phyloP scores from a whole-genome alignment of 2,797 vertebrate species.

The Simalia tracyae region DNA sequence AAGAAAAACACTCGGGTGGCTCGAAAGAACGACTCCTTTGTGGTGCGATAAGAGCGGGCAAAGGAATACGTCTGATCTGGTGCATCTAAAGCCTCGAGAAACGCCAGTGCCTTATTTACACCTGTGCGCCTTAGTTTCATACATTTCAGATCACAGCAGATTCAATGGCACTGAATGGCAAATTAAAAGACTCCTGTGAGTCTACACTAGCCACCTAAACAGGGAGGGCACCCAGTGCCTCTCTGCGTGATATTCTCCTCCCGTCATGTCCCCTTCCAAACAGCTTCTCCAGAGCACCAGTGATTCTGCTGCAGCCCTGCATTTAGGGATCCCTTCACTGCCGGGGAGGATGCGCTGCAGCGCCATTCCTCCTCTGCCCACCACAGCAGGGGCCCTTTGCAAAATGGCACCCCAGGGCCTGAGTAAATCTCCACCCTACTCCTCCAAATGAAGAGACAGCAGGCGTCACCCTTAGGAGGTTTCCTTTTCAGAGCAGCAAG shows the following conservation, averaged over 20 bases:
- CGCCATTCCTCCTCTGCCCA: background rate
- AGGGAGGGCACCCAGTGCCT: background rate
- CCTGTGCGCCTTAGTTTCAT: background rate
- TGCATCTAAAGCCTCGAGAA: background rate
- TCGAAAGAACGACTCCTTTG: background rate
- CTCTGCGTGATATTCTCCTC: background rate
- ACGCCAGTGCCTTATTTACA: too few species aligned
- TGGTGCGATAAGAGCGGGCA: background rate
- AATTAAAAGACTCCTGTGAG: background rate
- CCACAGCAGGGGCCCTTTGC: background rate
- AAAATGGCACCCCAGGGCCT: background rate
- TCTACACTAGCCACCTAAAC: too few species aligned
- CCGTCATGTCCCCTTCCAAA: background rate
- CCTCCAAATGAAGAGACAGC: too few species aligned
- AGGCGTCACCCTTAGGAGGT: background rate
- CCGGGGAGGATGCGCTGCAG: background rate
- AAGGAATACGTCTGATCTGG: background rate
- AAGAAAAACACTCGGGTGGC: slow-evolving; percentile 1
- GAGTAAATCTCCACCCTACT: background rate
- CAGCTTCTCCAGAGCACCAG: background rate
- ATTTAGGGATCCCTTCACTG: background rate
- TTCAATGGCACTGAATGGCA: background rate
- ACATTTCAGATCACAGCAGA: too few species aligned
- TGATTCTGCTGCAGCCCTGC: background rate
- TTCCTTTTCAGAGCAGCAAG: background rate